Evolutionary conservation across 2,797 vertebrate genomes (phyloP).

Genomic region (Knipowitschia caucasica): DNA sequence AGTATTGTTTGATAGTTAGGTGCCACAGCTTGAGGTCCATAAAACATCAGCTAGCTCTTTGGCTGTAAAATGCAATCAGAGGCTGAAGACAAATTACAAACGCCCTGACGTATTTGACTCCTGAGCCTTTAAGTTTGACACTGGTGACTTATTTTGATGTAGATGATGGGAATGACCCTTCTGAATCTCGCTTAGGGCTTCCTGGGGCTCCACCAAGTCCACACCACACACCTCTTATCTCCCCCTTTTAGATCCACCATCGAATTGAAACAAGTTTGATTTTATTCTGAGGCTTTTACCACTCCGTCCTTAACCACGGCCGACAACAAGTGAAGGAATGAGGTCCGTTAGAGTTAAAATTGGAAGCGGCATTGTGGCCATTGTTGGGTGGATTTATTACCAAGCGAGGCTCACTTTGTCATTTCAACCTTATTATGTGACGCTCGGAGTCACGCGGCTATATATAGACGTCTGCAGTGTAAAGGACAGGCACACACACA

Average conservation of each 20-base stretch:
- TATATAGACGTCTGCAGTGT: conserved; percentile 65
- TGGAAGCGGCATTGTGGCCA: conserved; percentile 23
- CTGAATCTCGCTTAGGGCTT: not conserved
- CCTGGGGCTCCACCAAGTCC: not conserved
- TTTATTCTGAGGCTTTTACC: not conserved
- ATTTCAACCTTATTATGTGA: conserved; percentile 69
- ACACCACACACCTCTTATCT: conserved; percentile 1
- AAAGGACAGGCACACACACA: conserved; percentile 30
- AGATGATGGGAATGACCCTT: conserved; percentile 4
- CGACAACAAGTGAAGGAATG: not conserved
- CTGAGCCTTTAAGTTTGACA: not conserved
- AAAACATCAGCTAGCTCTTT: too few species aligned
- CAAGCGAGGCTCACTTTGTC: conserved; percentile 65
- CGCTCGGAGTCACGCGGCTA: conserved; percentile 59
- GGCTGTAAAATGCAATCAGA: not conserved
- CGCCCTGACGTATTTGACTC: not conserved
- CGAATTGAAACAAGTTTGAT: not conserved
- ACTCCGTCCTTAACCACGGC: not conserved
- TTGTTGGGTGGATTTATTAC: conserved; percentile 45
- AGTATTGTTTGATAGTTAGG: too few species aligned
- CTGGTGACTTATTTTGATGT: not conserved
- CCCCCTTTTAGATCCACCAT: not conserved
- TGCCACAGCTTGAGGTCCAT: too few species aligned
- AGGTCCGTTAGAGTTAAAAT: conserved; percentile 22
- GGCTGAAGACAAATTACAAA: not conserved